A percentile compares a stretch with the other conserved stretches of the same genome.
Conservation (phyloP, 1,140 invertebrate genomes). For the Delia radicum region DNA sequence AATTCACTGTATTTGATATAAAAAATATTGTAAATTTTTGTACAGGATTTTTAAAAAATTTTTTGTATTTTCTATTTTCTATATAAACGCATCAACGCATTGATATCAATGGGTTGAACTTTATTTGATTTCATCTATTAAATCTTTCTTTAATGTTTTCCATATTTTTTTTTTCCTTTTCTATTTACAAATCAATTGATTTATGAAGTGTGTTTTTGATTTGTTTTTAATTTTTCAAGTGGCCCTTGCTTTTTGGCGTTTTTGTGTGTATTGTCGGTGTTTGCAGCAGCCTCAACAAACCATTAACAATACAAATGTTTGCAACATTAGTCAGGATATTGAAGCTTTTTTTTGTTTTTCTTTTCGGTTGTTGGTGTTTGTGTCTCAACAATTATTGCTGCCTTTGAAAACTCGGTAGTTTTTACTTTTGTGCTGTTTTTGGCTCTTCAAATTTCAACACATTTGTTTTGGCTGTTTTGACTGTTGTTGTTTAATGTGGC, state of each 20-base stretch:
- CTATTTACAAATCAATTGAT: conserved; percentile 3
- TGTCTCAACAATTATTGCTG: conserved; percentile 16
- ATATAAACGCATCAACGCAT: too few species aligned
- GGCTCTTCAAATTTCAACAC: conserved; percentile 17
- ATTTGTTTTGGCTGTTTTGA: conserved; percentile 6
- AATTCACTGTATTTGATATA: too few species aligned
- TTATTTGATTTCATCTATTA: too few species aligned
- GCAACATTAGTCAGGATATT: conserved; percentile 4
- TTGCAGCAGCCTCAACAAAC: neutral
- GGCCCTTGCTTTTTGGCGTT: conserved; percentile 5
- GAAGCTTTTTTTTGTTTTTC: neutral
- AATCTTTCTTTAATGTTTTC: neutral
- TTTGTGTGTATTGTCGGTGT: neutral
- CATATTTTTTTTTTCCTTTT: neutral
- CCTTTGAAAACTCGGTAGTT: conserved; percentile 5
- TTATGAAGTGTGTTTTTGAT: conserved; percentile 10
- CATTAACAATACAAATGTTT: conserved; percentile 16
- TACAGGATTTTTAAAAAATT: too few species aligned
- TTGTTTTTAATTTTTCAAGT: conserved; percentile 4
- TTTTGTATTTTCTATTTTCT: too few species aligned
- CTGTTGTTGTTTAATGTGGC: conserved; percentile 6
- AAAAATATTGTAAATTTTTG: too few species aligned
- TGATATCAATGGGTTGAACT: too few species aligned
- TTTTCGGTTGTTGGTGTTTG: neutral
- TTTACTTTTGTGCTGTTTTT: neutral